Percentiles rank a stretch among this genome's conserved stretches.
Conservation (phyloP, 1,140 invertebrate species). For the Parapsyche elsis region DNA sequence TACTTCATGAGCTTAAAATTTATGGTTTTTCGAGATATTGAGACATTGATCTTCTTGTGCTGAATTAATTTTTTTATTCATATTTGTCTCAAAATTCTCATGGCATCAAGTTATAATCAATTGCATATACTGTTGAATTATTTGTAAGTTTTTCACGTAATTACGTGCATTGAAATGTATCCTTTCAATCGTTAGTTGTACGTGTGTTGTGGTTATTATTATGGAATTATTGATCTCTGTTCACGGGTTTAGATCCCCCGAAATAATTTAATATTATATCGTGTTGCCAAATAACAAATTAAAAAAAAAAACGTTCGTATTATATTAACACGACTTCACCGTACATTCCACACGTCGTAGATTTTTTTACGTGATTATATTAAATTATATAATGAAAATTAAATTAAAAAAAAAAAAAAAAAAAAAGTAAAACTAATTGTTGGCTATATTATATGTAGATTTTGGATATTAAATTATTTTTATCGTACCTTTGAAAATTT, state of each 20-base stretch:
- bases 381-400: constrained; percentile 25
- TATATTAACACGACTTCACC: constrained; percentile 52
- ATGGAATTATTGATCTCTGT: too few species aligned
- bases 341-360: constrained; percentile 57
- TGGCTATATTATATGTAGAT: constrained; percentile 56
- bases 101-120: too few species aligned
- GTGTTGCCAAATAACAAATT: constrained; percentile 56
- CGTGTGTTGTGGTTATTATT: too few species aligned
- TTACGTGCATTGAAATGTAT: too few species aligned
- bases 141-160: too few species aligned
- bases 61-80: too few species aligned
- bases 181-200: too few species aligned
- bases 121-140: too few species aligned
- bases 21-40: too few species aligned
- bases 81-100: too few species aligned
- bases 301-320: constrained; percentile 49
- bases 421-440: constrained; percentile 43
- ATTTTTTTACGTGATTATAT: constrained; percentile 55
- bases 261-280: constrained; percentile 46
- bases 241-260: neutral
- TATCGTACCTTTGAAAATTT: constrained; percentile 52
- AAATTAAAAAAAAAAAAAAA: neutral
- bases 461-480: constrained; percentile 55
- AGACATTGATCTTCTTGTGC: too few species aligned
- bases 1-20: too few species aligned